These are phyloP conservation scores for Heterodera schachtii DNA, from an alignment of 1,140 invertebrate species.

Conservation along the genomic window DNA sequence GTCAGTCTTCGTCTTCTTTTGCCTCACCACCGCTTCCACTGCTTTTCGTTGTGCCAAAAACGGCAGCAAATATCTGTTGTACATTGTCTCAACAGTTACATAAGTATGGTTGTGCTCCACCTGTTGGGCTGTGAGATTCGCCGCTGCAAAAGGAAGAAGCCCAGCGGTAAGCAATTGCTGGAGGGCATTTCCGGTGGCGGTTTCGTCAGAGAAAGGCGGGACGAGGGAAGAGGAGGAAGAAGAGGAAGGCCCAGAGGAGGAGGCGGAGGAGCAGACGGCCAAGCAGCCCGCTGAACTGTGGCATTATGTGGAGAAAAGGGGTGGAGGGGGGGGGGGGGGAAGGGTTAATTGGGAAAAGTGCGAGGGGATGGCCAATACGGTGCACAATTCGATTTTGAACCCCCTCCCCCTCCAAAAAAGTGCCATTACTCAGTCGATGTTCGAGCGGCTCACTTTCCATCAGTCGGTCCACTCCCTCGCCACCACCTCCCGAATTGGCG, in stretches of 20 bases:
- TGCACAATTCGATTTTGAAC: too few relatives aligned
- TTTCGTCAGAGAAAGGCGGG: slow-evolving; percentile 4
- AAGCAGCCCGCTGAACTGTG: slow-evolving; percentile 23
- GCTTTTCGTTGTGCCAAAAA: neutral
- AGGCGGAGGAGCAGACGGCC: slow-evolving; percentile 18
- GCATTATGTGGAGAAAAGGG: neutral
- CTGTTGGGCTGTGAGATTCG: slow-evolving; percentile 28
- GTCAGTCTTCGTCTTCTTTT: neutral
- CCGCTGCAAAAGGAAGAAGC: slow-evolving; percentile 15
- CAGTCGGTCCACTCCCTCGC: neutral
- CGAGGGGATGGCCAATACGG: neutral
- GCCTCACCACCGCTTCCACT: neutral
- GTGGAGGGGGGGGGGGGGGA: neutral
- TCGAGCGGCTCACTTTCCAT: neutral
- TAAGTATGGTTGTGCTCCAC: neutral
- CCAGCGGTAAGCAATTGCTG: slow-evolving; percentile 24
- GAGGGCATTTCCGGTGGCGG: slow-evolving; percentile 15
- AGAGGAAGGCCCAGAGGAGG: neutral
- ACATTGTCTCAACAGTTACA: neutral
- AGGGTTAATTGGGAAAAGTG: slow-evolving; percentile 1
- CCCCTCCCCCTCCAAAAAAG: too few relatives aligned
- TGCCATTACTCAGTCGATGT: neutral
- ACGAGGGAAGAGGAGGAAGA: slow-evolving; percentile 11
- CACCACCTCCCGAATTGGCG: slow-evolving; percentile 1
- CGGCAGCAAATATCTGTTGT: neutral